Conservation (phyloP, 2,797 vertebrate species). For the Brachyrhaphis roseni region DNA sequence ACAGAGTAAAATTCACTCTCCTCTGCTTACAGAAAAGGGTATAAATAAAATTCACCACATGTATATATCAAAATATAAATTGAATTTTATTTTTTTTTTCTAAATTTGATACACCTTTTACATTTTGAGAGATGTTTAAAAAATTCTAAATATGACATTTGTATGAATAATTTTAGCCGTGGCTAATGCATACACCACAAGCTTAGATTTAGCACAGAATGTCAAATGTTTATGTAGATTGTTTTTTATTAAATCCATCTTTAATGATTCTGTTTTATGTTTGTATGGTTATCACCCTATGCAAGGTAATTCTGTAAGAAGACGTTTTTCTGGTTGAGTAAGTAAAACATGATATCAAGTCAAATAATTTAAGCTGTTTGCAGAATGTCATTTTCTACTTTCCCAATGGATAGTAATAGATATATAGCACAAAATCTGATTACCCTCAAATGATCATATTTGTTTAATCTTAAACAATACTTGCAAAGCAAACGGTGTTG, state of each 20-base stretch:
- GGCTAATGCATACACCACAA: not conserved
- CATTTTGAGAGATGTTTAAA: not conserved
- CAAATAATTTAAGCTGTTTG: not conserved
- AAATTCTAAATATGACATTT: too few relatives aligned
- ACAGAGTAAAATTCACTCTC: too few relatives aligned
- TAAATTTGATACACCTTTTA: not conserved
- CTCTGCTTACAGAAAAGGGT: not conserved
- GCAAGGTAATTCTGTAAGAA: not conserved
- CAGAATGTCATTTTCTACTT: not conserved
- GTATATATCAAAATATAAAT: not conserved
- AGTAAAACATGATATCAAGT: not conserved
- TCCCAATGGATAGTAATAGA: not conserved
- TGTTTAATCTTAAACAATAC: not conserved
- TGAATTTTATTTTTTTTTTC: not conserved
- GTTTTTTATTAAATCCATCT: not conserved
- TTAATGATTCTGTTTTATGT: not conserved
- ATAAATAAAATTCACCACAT: not conserved
- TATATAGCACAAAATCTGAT: not conserved
- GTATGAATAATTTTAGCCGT: too few relatives aligned
- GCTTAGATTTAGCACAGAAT: not conserved
- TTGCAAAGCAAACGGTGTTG: not conserved
- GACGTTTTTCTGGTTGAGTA: not conserved
- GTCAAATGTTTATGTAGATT: not conserved
- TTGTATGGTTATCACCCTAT: not conserved
- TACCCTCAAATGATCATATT: not conserved